These are phyloP conservation scores for Gymnothorax javanicus DNA, from an alignment of 2,797 vertebrate species.

Conservation along the genomic window DNA sequence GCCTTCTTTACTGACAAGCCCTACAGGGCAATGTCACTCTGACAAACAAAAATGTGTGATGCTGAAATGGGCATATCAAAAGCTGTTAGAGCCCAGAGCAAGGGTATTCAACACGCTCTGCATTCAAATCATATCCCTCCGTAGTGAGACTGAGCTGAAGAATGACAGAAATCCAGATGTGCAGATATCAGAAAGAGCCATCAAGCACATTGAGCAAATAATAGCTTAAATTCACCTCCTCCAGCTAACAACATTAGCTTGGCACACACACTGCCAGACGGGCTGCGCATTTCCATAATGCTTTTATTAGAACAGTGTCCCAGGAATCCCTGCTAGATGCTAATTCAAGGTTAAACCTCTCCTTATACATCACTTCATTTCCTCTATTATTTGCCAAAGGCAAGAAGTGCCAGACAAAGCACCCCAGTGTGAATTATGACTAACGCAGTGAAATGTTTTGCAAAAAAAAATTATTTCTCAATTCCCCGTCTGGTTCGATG, in stretches of 20 bases:
- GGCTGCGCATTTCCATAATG: conserved; percentile 64
- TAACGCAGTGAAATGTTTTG: conserved; percentile 36
- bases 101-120: not conserved
- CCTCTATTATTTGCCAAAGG: conserved; percentile 20
- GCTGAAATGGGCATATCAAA: not conserved
- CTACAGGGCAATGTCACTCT: not conserved
- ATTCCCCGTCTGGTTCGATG: conserved; percentile 50
- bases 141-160: not conserved
- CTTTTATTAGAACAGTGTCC: conserved; percentile 62
- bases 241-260: conserved; percentile 64
- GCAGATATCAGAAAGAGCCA: conserved; percentile 16
- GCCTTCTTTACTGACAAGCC: not conserved
- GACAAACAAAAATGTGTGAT: not conserved
- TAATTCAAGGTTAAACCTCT: conserved; percentile 65
- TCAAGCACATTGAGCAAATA: conserved; percentile 46
- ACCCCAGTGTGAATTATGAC: conserved; percentile 33
- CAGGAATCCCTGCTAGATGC: conserved; percentile 50
- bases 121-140: not conserved
- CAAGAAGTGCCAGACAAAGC: conserved; percentile 39
- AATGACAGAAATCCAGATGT: not conserved
- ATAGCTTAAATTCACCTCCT: conserved; percentile 57
- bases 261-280: conserved; percentile 63
- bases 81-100: not conserved
- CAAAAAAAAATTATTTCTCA: conserved; percentile 38
- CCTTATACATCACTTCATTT: conserved; percentile 31